Base-by-base conservation (phyloP, 2,888 invertebrate genomes). In the Neoaliturus tenellus region DNA sequence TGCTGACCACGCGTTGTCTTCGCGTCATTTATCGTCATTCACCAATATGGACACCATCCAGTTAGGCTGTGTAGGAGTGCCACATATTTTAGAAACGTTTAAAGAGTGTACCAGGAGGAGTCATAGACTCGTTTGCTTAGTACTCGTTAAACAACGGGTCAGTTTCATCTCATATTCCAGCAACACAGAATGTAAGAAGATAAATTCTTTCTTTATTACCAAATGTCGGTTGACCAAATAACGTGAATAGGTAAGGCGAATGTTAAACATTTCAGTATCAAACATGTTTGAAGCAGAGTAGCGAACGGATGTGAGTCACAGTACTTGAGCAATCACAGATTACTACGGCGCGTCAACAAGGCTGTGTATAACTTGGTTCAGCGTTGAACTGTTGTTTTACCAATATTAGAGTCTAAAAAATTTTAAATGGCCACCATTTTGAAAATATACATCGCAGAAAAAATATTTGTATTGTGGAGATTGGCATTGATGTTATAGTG, bases 131-230 rank as follows among this genome's bases (percentile, higher is more conserved):
- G 23, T 62, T 62, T 62, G 62, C 4, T 62, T 28, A 62, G 62
- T 8, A 55, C 55, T 55, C 55, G 55, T 55, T 55, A 8, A 55
- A 8, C 55, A 55, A 55, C 55, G 17, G 55, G 55, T 8, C 55
- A 55, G 55, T 55, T 55, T 55, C 55, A 55, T 55, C 55, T 55
- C 55, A 55, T 55, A 17, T 62, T 62, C 62, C 62, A 62, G 62
- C 28, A 62, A 62, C 25, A 28, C 12, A 14, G 25, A 31, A 62
- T 25, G 62, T 62, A 31, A 20, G 62, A 28, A 62, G 28, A 62
- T 48, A 48, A 48, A 14, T 48, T 48, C 48, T 48, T 48, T 48
- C 5, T 48, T 48, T 48, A 48, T 48, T 48, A 48, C 14, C 14
- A 3, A 48, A 35, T 35, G 35, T 48, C n/a, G 48, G 48, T 48